Evolutionary conservation across 1,140 invertebrate species (phyloP), one percentile per base, ranked within the genome.

Genomic region (Chironomus striatipennis): DNA sequence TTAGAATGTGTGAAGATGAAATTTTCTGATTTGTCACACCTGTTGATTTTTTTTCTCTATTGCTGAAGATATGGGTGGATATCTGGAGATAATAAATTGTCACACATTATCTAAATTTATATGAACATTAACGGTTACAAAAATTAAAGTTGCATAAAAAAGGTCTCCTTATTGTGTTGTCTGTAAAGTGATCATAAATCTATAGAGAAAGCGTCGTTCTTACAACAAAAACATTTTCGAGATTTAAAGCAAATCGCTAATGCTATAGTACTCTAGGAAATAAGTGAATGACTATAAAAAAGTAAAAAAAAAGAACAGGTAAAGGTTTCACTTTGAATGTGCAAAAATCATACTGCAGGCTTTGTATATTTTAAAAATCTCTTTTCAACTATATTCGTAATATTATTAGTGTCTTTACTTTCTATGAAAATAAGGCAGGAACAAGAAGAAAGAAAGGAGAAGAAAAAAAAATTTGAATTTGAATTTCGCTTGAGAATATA

Each of bases 391-490:
- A n/a, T 57, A 57, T n/a, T 57, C 47, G 47, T 57, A 57, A 57
- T 12, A n/a, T 57, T 57, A 57, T 57, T 57, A 57, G 47, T 57
- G 47, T 57, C 24, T 57, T 57, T 57, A 57, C 47, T 57, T 57
- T 57, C 47, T 57, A 57, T 57, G 47, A 57, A 57, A 57, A 57
- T 57, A 57, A 57, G 15, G 47, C 9, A 12, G 12, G 12, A 57
- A n/a, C n/a, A n/a, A 15, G 47, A 57, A 57, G 47, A 57, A 57
- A 57, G 47, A n/a, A 57, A n/a, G n/a, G 47, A 57, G 47, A 57
- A 34, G 24, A 34, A 34, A 34, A 34, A 34, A 34, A 34, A n/a
- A n/a, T n/a, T n/a, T n/a, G n/a, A n/a, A 57, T 57, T 57, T 57
- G 47, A 15, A 34, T 34, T 34, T 34, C 24, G 24, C 24, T 34